Percentiles rank a stretch among this genome's conserved stretches.
Evolutionary conservation across 2,797 vertebrate species (phyloP).

Genomic region (Gymnodraco acuticeps): DNA sequence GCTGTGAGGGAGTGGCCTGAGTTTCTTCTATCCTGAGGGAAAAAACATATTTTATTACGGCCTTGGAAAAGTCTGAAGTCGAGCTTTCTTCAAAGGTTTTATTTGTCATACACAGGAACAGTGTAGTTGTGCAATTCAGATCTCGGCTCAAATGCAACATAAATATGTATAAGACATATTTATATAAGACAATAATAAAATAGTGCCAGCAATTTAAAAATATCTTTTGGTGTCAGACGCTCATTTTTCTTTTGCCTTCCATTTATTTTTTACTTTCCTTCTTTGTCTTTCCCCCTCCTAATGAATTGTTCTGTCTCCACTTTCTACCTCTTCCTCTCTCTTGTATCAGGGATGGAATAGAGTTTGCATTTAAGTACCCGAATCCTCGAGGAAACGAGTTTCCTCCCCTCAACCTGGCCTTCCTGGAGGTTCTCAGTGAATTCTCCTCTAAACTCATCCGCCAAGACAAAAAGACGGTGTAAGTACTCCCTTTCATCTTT

Average conservation of each 20-base stretch:
- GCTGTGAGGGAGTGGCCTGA: no score
- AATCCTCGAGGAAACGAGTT: conserved; percentile 97
- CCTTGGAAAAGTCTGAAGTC: no score
- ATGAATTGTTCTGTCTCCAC: neutral
- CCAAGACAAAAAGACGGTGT: conserved; percentile 99
- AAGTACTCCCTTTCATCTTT: conserved; percentile 75
- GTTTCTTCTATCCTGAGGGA: no score
- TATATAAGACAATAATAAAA: no score
- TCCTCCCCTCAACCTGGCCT: conserved; percentile 96
- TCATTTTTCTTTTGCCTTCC: neutral
- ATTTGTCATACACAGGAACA: no score
- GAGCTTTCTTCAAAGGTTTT: no score
- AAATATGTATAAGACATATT: no score
- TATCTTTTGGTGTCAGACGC: neutral
- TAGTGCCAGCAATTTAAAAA: no score
- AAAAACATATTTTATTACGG: no score
- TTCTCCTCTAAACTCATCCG: conserved; percentile 98
- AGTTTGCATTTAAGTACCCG: conserved; percentile 99
- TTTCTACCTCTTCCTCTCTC: neutral
- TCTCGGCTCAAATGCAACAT: no score
- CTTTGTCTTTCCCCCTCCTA: neutral
- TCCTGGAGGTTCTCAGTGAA: conserved; percentile 97
- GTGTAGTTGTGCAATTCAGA: no score
- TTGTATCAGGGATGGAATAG: conserved; percentile 93
- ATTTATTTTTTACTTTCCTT: neutral